These are phyloP conservation scores for Peromyscus melanophrys DNA, from an alignment of 2,797 vertebrate species.

Conservation along the genomic window DNA sequence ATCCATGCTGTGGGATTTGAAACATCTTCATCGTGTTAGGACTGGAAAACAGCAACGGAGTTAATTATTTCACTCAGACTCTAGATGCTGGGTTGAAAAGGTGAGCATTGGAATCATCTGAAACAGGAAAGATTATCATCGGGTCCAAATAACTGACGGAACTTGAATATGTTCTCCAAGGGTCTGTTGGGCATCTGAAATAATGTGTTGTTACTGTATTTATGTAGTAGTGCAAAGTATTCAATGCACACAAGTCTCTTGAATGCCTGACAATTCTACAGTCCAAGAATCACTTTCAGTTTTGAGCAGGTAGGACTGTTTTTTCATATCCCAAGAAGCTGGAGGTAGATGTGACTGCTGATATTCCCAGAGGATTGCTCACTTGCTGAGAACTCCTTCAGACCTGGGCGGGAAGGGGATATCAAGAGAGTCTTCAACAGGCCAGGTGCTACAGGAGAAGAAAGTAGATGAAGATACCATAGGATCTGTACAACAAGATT, in stretches of 20 bases:
- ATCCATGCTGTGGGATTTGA: neutral
- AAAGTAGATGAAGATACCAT: neutral
- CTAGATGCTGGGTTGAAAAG: neutral
- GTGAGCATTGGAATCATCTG: neutral
- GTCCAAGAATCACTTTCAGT: neutral
- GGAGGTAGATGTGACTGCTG: neutral
- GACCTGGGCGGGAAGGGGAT: neutral
- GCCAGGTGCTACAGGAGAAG: neutral
- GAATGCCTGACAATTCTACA: neutral
- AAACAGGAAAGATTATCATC: neutral
- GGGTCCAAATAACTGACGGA: neutral
- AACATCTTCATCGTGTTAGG: neutral
- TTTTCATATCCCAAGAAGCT: neutral
- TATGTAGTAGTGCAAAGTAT: too few species aligned
- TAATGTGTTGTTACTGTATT: too few species aligned
- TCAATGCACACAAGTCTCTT: too few species aligned
- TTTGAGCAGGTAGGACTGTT: neutral
- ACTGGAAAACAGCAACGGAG: neutral
- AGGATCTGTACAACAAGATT: neutral
- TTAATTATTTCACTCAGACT: neutral
- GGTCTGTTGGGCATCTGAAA: too few species aligned
- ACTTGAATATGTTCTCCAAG: neutral
- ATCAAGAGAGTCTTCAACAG: constrained; percentile 4
- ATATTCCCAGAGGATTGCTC: neutral
- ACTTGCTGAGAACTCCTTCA: neutral